Evolutionary conservation across 2,113 vertebrate genomes (phyloP).

Genomic region (Aegotheles bennettii): DNA sequence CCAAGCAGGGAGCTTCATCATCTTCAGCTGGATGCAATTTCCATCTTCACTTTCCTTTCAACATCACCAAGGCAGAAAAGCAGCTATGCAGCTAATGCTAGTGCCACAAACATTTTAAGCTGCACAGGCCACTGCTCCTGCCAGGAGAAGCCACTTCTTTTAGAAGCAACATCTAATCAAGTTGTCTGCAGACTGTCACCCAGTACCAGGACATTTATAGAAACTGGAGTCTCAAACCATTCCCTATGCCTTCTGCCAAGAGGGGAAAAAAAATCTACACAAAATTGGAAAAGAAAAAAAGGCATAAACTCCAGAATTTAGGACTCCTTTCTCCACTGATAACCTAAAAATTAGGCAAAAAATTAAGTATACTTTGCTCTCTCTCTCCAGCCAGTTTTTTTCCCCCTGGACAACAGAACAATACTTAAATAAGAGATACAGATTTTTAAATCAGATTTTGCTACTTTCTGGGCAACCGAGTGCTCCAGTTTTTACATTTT

Average conservation of each 20-base stretch:
- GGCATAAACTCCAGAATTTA: not conserved
- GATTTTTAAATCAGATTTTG: not conserved
- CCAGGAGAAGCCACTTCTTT: not conserved
- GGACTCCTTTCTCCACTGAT: not conserved
- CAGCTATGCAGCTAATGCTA: not conserved
- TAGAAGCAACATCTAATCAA: not conserved
- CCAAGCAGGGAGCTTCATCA: not conserved
- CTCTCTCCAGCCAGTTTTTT: not conserved
- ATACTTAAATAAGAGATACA: not conserved
- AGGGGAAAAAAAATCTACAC: not conserved
- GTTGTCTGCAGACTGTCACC: not conserved
- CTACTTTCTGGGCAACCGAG: not conserved
- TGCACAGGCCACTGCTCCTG: not conserved
- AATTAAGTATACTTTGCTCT: not conserved
- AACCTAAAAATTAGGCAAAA: not conserved
- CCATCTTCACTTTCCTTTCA: not conserved
- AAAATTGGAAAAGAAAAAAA: not conserved
- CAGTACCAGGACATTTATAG: not conserved
- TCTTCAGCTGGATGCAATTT: not conserved
- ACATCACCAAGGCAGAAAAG: not conserved
- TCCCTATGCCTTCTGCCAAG: not conserved
- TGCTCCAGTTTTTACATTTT: not conserved
- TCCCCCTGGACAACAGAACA: not conserved
- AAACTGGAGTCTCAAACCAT: not conserved
- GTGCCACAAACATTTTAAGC: not conserved